Evolutionary conservation across 2,797 vertebrate species (phyloP).

Genomic region (Artibeus jamaicensis): DNA sequence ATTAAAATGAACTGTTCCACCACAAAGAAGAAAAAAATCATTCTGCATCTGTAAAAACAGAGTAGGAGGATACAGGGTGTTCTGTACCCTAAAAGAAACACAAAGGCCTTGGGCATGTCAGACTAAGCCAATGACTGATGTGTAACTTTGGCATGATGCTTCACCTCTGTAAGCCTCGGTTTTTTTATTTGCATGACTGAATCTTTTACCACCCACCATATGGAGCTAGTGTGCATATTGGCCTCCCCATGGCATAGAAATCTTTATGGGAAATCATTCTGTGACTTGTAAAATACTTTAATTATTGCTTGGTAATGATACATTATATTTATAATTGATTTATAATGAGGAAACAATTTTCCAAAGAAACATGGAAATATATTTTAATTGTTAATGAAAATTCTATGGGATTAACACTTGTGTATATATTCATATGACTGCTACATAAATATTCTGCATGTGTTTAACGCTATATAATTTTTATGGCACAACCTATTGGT

Average conservation of each 20-base stretch:
- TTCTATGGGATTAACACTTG: neutral
- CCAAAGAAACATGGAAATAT: neutral
- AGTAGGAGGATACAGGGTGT: neutral
- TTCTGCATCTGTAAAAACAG: neutral
- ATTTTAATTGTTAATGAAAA: slow-evolving; percentile 26
- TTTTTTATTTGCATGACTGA: neutral
- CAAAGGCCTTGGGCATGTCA: neutral
- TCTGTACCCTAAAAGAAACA: neutral
- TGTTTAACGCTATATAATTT: neutral
- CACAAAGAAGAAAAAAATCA: neutral
- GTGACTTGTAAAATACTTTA: neutral
- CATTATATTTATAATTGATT: neutral
- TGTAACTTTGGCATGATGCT: neutral
- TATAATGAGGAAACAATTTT: neutral
- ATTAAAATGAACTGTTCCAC: neutral
- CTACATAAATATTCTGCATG: neutral
- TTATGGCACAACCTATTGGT: neutral
- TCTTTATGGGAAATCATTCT: neutral
- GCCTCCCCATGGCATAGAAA: neutral
- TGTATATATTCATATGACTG: neutral
- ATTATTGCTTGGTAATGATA: neutral
- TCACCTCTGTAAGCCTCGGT: neutral
- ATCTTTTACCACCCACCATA: neutral
- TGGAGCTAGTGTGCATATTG: neutral
- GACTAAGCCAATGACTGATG: neutral